A percentile compares a stretch with the other conserved stretches of the same genome.
These are phyloP conservation scores for Tenthredo amoena DNA, from an alignment of 2,888 invertebrate species.

Conservation along the genomic window DNA sequence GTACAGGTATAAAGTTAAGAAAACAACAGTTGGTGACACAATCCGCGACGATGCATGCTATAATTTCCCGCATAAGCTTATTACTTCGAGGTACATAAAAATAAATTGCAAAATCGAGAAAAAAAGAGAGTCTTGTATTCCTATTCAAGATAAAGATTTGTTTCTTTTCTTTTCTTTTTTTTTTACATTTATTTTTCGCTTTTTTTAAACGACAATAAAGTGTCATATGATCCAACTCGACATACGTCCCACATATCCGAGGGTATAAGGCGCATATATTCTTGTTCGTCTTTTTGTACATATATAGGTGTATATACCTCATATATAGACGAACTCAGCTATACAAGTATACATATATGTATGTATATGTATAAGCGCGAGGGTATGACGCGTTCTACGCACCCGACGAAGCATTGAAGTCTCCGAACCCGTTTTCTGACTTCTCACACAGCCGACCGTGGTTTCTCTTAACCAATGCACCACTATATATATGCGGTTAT, in stretches of 20 bases:
- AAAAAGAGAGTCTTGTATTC: not conserved
- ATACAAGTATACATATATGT: not conserved
- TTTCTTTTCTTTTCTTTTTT: not conserved
- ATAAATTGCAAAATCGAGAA: not conserved
- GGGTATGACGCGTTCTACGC: slow-evolving; percentile 47
- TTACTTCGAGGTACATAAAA: not conserved
- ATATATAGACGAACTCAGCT: not conserved
- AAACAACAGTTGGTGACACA: slow-evolving; percentile 36
- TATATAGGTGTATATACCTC: not conserved
- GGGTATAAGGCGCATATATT: not conserved
- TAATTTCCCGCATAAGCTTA: not conserved
- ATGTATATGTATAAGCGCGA: not conserved
- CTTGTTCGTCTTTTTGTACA: not conserved
- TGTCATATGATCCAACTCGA: not conserved
- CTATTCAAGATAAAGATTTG: not conserved
- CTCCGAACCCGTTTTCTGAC: slow-evolving; percentile 50
- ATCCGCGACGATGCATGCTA: slow-evolving; percentile 20
- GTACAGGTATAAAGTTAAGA: slow-evolving; percentile 12
- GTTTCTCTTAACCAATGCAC: slow-evolving; percentile 31
- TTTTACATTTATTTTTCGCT: not conserved
- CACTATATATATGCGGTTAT: not conserved
- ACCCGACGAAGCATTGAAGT: slow-evolving; percentile 41
- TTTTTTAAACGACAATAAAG: not conserved
- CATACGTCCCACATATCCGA: not conserved
- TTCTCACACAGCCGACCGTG: slow-evolving; percentile 27